Evolutionary conservation across 1,140 invertebrate genomes (phyloP).

Genomic region (Sitobion miscanthi): DNA sequence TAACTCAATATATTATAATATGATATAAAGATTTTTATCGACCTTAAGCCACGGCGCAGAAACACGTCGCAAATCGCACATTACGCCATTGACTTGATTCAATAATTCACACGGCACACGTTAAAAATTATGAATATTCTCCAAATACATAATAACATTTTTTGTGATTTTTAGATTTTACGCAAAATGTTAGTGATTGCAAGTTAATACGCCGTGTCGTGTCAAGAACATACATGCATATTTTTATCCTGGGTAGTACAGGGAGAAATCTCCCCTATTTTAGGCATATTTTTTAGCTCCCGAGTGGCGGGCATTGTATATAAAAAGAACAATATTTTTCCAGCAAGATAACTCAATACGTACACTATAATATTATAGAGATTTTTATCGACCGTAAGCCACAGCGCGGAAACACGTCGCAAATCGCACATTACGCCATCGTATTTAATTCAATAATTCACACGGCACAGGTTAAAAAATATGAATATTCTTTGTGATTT

Average conservation of each 20-base stretch:
- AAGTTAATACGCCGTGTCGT: constrained; percentile 1
- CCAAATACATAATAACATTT: too few species aligned
- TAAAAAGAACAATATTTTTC: constrained; percentile 8
- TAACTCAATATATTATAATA: too few species aligned
- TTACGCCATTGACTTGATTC: too few species aligned
- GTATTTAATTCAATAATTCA: neutral
- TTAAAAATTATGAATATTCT: too few species aligned
- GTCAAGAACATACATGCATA: neutral
- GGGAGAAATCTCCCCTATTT: constrained; percentile 13
- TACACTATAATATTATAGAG: neutral
- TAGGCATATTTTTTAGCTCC: neutral
- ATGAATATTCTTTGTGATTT: too few species aligned
- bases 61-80: too few species aligned
- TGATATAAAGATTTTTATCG: too few species aligned
- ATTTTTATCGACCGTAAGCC: neutral
- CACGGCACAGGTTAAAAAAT: neutral
- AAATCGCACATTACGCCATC: neutral
- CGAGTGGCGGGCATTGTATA: neutral
- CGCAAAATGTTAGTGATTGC: constrained; percentile 4
- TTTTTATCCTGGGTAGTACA: too few species aligned
- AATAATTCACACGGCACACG: too few species aligned
- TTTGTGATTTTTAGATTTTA: too few species aligned
- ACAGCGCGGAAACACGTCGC: too few species aligned
- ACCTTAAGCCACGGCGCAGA: too few species aligned
- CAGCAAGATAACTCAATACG: neutral